These are phyloP conservation scores for Pogonophryne albipinna DNA, from an alignment of 2,797 vertebrate species.

Conservation along the genomic window DNA sequence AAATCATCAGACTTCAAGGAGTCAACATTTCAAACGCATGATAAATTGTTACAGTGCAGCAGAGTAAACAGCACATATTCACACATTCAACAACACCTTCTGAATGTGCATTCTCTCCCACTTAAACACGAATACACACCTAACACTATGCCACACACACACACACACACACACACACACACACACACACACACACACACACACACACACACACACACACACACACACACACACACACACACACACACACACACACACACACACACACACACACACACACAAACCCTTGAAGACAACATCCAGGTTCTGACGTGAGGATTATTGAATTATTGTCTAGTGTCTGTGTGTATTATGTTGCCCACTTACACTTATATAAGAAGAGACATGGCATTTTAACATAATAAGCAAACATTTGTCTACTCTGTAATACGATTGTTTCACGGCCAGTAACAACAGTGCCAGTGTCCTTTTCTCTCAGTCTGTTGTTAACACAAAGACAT, in stretches of 20 bases:
- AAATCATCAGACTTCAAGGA: slow-evolving; percentile 22
- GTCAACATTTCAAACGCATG: slow-evolving; percentile 15
- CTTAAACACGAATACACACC: slow-evolving; percentile 23
- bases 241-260: slow-evolving; percentile 21
- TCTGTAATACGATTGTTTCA: slow-evolving; percentile 26
- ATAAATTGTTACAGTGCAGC: slow-evolving; percentile 44
- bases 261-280: slow-evolving; percentile 19
- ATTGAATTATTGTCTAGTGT: slow-evolving; percentile 43
- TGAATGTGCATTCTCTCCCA: slow-evolving; percentile 23
- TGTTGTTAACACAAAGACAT: slow-evolving; percentile 6
- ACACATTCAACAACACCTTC: slow-evolving; percentile 60
- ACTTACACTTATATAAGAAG: slow-evolving; percentile 52
- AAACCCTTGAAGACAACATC: slow-evolving; percentile 37
- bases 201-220: slow-evolving; percentile 21
- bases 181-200: slow-evolving; percentile 21
- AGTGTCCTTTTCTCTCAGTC: not conserved
- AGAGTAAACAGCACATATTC: slow-evolving; percentile 51
- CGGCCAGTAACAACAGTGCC: not conserved
- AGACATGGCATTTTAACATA: slow-evolving; percentile 31
- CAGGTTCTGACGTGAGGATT: slow-evolving; percentile 37
- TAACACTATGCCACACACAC: slow-evolving; percentile 8
- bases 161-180: slow-evolving; percentile 15
- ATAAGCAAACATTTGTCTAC: slow-evolving; percentile 34
- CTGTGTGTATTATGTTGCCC: slow-evolving; percentile 39
- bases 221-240: slow-evolving; percentile 21